Base-by-base conservation (phyloP, 2,888 invertebrate species). In the Aquatica leii region DNA sequence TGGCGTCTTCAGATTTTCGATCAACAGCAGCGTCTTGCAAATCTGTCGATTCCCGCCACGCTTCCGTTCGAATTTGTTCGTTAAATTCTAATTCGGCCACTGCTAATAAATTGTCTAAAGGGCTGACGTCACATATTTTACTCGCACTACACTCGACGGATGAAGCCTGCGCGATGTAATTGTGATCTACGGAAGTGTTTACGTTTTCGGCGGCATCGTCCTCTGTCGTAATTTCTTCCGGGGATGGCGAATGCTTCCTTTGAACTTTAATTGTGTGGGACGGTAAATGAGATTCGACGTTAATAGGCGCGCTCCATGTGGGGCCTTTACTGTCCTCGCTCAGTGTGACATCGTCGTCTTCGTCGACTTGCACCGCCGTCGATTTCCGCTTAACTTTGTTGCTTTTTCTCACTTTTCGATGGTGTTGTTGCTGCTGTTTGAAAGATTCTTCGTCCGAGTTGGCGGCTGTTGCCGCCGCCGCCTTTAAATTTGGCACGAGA, bases 81-180 rank as follows among this genome's bases (percentile, higher is more conserved):
- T 86, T 86, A 74, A 87, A 85, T 79, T 87, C 87, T 55, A 87
- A 83, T 79, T 88, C 87, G 65, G 88, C 88, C 62, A 88, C 88
- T 57, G 88, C 88, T 62, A 88, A 83, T 73, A 88, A 81, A 79
- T 85, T 87, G 77, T 87, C 87, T 72, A 87, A 83, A 73, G 87
- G 87, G 64, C 76, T 82, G 76, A 78, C 78, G 78, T 81, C 82
- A 78, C 77, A 75, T 59, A 74, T 71, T 76, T 78, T 78, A 72
- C 74, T 77, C 72, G 77, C 76, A 77, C 78, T 77, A 74, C 77
- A 77, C 75, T 85, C 84, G 56, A 84, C 68, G 59, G 77, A 71
- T 56, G 72, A 75, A 69, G 74, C 72, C 59, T 76, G 73, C 74
- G 75, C 76, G 67, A 79, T 75, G 46, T 76, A 73, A 70, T 71